Conservation (phyloP, 2,113 vertebrate species). For the Rhegmatorhina hoffmannsi region DNA sequence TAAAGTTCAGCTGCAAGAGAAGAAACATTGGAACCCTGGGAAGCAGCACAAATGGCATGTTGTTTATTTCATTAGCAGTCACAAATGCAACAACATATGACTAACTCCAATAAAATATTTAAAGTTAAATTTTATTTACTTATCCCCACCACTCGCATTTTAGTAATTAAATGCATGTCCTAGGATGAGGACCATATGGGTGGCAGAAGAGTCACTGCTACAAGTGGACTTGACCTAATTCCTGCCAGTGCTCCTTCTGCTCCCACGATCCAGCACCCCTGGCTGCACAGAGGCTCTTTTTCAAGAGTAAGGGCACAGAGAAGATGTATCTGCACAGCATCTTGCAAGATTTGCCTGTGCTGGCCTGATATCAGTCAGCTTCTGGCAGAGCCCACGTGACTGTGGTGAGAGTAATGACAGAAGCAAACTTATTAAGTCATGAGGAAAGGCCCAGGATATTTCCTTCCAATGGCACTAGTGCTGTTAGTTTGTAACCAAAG, state of each 20-base stretch:
- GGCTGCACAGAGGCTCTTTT: background rate
- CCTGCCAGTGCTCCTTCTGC: background rate
- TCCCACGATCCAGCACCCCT: background rate
- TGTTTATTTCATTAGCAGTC: conserved; percentile 6
- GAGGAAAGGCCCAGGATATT: background rate
- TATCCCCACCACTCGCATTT: background rate
- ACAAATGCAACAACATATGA: background rate
- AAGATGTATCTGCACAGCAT: background rate
- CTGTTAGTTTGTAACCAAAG: background rate
- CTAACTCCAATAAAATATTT: background rate
- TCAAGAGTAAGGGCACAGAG: background rate
- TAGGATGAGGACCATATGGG: background rate
- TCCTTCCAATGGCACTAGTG: background rate
- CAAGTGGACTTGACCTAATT: background rate
- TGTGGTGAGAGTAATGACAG: background rate
- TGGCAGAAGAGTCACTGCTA: background rate
- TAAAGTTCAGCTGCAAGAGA: background rate
- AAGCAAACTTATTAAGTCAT: background rate
- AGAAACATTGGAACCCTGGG: background rate
- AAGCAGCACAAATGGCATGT: background rate
- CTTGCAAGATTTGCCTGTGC: background rate
- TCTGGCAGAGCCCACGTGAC: background rate
- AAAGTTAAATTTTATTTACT: background rate
- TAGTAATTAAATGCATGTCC: background rate
- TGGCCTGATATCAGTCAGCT: background rate